Percentiles rank a stretch among this genome's conserved stretches.
These are phyloP conservation scores for Saxidomus purpurata DNA, from an alignment of 1,140 invertebrate species.

Conservation along the genomic window DNA sequence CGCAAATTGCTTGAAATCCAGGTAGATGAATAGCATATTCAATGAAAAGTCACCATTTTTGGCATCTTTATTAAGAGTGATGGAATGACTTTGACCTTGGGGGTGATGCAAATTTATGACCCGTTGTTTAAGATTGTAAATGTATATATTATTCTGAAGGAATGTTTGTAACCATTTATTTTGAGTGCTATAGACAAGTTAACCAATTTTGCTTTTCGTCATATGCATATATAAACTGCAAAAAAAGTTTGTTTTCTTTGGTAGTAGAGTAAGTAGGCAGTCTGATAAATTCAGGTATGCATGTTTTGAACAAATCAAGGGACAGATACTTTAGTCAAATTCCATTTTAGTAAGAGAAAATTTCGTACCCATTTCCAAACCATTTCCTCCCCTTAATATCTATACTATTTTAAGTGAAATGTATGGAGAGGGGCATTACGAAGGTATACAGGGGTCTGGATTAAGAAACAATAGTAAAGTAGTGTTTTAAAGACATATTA, in stretches of 20 bases:
- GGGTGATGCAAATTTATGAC: neutral
- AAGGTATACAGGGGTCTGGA: neutral
- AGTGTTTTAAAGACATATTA: neutral
- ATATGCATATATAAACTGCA: neutral
- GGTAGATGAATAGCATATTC: too few species aligned
- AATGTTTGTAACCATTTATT: slow-evolving; percentile 45
- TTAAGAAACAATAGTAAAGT: neutral
- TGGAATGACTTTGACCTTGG: slow-evolving; percentile 8
- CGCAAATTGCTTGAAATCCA: neutral
- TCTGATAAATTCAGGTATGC: too few species aligned
- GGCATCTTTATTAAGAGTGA: too few species aligned
- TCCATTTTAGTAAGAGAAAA: too few species aligned
- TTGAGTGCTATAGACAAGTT: slow-evolving; percentile 41
- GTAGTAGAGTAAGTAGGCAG: too few species aligned
- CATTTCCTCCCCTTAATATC: neutral
- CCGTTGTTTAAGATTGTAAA: slow-evolving; percentile 23
- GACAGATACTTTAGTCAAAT: too few species aligned
- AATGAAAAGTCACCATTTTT: too few species aligned
- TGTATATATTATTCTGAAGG: slow-evolving; percentile 45
- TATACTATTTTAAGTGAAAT: neutral
- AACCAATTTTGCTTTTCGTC: slow-evolving; percentile 21
- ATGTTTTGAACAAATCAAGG: too few species aligned
- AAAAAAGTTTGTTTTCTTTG: too few species aligned
- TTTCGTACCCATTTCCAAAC: neutral
- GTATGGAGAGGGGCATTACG: too few species aligned